Evolutionary conservation across 2,888 invertebrate species (phyloP).

Genomic region (Agrochola circellaris): DNA sequence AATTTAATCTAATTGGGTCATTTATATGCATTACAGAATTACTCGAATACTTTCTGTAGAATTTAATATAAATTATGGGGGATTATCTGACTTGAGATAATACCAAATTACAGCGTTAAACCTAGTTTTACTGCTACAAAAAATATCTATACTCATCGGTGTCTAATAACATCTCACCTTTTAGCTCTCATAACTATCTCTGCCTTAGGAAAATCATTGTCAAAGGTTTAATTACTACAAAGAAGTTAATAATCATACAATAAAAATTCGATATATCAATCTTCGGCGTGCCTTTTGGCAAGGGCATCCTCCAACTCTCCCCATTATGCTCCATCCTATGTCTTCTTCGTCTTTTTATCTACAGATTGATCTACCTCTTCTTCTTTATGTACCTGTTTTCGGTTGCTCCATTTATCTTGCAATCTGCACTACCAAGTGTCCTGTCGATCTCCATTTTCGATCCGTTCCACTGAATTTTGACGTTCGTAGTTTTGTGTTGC

Average conservation of each 20-base stretch:
- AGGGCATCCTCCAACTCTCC: not conserved
- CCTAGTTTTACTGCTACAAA: conserved; percentile 27
- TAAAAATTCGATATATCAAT: not conserved
- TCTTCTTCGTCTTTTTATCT: not conserved
- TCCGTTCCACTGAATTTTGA: not conserved
- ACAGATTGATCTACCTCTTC: not conserved
- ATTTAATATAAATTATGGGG: conserved; percentile 64
- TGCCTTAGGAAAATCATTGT: not conserved
- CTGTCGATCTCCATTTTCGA: not conserved
- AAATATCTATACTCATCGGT: conserved; percentile 5
- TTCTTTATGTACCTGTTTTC: not conserved
- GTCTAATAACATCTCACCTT: not conserved
- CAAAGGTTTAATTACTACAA: not conserved
- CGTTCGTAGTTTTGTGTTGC: not conserved
- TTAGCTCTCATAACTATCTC: not conserved
- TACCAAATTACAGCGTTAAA: conserved; percentile 47
- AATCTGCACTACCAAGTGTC: not conserved
- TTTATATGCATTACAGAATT: conserved; percentile 78
- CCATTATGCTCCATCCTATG: not conserved
- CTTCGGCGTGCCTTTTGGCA: not conserved
- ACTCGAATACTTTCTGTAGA: conserved; percentile 73
- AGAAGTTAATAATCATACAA: not conserved
- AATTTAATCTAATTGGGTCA: conserved; percentile 82
- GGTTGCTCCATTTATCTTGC: not conserved
- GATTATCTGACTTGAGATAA: conserved; percentile 61